A percentile compares a stretch with the other conserved stretches of the same genome.
Evolutionary conservation across 2,888 invertebrate genomes (phyloP).

Genomic region (Dryomyza anilis): DNA sequence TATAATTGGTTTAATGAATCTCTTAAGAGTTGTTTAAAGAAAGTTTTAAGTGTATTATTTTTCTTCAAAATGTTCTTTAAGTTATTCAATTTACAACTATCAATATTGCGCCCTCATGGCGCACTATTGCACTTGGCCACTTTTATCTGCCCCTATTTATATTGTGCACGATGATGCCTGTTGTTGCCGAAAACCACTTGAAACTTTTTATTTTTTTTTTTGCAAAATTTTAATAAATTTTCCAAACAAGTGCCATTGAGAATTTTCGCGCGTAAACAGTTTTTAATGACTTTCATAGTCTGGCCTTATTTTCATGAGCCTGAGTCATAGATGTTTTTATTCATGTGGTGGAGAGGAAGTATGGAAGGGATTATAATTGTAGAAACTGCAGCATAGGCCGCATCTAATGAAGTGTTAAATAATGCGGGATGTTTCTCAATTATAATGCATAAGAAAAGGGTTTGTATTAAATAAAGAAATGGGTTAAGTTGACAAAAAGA

Average conservation of each 20-base stretch:
- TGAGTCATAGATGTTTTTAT: not conserved
- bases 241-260: slow-evolving; percentile 9
- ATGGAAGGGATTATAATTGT: not conserved
- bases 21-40: not conserved
- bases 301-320: not conserved
- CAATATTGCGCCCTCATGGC: too few relatives aligned
- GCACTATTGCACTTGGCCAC: too few relatives aligned
- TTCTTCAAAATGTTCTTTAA: not conserved
- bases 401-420: slow-evolving; percentile 4
- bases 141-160: too few relatives aligned
- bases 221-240: slow-evolving; percentile 19
- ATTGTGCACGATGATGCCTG: not conserved
- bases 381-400: not conserved
- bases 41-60: not conserved
- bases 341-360: not conserved
- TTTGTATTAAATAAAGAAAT: not conserved
- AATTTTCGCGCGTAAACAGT: slow-evolving; percentile 18
- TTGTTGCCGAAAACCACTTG: not conserved
- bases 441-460: not conserved
- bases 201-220: not conserved
- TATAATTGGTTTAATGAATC: too few relatives aligned
- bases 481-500: not conserved
- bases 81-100: not conserved
- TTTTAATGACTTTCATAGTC: slow-evolving; percentile 15
- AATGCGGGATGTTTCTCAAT: not conserved